Base-by-base conservation (phyloP, 2,888 invertebrate species). In the Seladonia tumulorum region DNA sequence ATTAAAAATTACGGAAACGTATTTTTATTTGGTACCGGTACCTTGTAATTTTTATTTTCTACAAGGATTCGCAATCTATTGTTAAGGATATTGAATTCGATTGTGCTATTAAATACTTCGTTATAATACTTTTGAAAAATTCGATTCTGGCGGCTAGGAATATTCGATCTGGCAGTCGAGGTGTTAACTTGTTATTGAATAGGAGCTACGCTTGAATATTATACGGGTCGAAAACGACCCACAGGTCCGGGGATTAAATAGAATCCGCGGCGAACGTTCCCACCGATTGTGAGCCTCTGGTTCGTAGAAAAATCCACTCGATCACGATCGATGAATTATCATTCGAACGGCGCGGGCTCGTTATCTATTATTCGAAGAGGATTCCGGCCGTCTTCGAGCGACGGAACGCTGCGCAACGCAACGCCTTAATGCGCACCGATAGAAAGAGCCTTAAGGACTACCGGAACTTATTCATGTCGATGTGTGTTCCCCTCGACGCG, bases 391-490 rank as follows among this genome's bases (percentile, higher is more conserved):
- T 47, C 57, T 53, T 47, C 42, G 57, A 49, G 22, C 53, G 22
- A 53, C 22, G 53, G 8, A 53, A 53, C 53, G 53, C 22, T 22
- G 25, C 60, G 25, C n/a, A 76, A 63, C 76, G 81, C 73, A 76
- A 70, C 76, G 82, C 71, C 66, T 77, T 88, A 81, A 79, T 75
- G 72, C 79, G 22, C 57, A n/a, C 29, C 42, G 66, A 76, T 81
- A 66, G 76, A 83, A 80, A 75, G 79, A 49, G 78, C 66, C 81
- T 89, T 72, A 70, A 74, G 81, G 66, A 85, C 72, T 71, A 78
- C 63, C 79, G 77, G 35, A 81, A 82, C 75, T 89, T 79, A 82
- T 89, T 86, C 80, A 66, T 81, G 80, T 72, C 76, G 49, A 75
- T 71, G 66, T 71, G 66, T 71, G 74, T 80, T 75, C 63, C 60